A percentile compares a stretch with the other conserved stretches of the same genome.
Conservation (phyloP, 2,888 invertebrate species). For the Cryptus armator region DNA sequence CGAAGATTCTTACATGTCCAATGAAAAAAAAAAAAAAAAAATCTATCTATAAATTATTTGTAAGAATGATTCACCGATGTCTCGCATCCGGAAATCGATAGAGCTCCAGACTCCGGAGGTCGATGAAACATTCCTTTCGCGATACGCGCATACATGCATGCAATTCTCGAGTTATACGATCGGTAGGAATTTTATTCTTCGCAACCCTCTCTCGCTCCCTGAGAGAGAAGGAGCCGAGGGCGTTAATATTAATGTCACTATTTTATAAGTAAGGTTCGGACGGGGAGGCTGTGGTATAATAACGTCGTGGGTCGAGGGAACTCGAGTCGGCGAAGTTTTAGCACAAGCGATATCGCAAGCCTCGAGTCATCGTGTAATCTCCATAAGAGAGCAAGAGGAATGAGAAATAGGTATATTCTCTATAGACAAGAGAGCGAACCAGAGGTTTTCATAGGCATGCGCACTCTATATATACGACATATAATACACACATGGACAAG, state of each 20-base stretch:
- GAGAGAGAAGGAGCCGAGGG: conserved; percentile 63
- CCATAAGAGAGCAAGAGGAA: conserved; percentile 14
- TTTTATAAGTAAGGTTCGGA: conserved; percentile 69
- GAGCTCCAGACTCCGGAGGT: conserved; percentile 12
- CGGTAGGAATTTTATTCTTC: conserved; percentile 40
- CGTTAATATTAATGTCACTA: conserved; percentile 81
- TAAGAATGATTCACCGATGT: conserved; percentile 17
- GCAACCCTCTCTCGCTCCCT: not conserved
- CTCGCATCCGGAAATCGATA: conserved; percentile 51
- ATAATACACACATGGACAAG: conserved; percentile 37
- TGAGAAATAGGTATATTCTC: conserved; percentile 19
- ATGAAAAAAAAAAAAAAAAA: not conserved
- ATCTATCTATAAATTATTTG: not conserved
- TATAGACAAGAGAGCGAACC: conserved; percentile 22
- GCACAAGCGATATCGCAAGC: conserved; percentile 56
- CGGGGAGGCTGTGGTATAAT: conserved; percentile 75
- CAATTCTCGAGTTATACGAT: conserved; percentile 52
- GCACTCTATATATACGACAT: conserved; percentile 27
- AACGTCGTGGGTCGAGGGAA: conserved; percentile 77
- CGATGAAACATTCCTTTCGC: conserved; percentile 52
- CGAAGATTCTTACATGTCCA: not conserved
- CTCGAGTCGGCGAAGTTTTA: conserved; percentile 63
- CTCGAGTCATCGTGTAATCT: conserved; percentile 66
- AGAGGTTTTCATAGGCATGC: conserved; percentile 10
- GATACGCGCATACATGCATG: not conserved